A percentile compares a stretch with the other conserved stretches of the same genome.
Conservation (phyloP, 2,113 vertebrate genomes). For the Scomber colias region DNA sequence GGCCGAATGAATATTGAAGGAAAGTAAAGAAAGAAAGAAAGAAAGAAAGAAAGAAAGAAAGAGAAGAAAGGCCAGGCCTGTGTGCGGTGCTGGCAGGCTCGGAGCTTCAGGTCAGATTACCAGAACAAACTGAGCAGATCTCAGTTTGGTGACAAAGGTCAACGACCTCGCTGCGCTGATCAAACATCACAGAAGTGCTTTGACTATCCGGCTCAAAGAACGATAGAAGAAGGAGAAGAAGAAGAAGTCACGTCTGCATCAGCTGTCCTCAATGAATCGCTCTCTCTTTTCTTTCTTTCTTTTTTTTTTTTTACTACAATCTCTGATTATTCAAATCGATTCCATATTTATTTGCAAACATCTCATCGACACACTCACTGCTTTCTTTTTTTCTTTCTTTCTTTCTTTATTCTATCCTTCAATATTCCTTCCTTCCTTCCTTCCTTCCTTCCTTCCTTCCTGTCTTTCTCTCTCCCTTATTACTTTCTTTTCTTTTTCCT, state of each 20-base stretch:
- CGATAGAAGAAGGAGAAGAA: slow-evolving; percentile 30
- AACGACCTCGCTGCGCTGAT: slow-evolving; percentile 58
- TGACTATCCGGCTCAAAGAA: slow-evolving; percentile 12
- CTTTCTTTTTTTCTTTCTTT: too few species aligned
- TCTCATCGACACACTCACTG: neutral
- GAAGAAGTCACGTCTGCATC: neutral
- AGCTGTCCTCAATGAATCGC: too few species aligned
- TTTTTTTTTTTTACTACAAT: neutral
- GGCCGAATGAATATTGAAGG: too few species aligned
- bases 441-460: too few species aligned
- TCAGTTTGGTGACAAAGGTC: slow-evolving; percentile 56
- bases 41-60: slow-evolving; percentile 8
- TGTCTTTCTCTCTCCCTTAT: too few species aligned
- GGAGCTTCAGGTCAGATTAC: slow-evolving; percentile 45
- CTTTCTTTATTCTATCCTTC: too few species aligned
- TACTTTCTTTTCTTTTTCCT: too few species aligned
- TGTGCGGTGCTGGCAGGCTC: slow-evolving; percentile 24
- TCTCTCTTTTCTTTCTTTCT: too few species aligned
- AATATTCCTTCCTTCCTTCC: too few species aligned
- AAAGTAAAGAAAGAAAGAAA: neutral
- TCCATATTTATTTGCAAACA: slow-evolving; percentile 14
- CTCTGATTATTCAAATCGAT: slow-evolving; percentile 2
- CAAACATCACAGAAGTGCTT: slow-evolving; percentile 12
- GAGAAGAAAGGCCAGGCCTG: neutral
- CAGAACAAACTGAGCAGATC: slow-evolving; percentile 30